A percentile compares a stretch with the other conserved stretches of the same genome.
Evolutionary conservation across 1,140 invertebrate genomes (phyloP).

Genomic region (Sitodiplosis mosellana): DNA sequence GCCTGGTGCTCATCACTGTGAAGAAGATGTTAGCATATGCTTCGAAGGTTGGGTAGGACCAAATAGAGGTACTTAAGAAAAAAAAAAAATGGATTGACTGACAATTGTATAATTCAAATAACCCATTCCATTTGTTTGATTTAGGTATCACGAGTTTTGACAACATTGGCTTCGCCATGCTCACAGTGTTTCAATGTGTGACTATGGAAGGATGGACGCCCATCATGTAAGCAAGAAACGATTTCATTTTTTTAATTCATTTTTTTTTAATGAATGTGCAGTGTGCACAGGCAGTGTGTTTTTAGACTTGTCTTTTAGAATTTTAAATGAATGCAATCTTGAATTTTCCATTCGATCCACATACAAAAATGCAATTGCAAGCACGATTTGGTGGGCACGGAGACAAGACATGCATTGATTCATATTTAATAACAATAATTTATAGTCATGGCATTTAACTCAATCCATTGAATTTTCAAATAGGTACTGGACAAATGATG

Average conservation of each 20-base stretch:
- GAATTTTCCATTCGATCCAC: no score
- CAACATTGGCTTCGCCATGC: constrained; percentile 99
- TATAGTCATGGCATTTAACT: no score
- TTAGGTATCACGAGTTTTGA: constrained; percentile 97
- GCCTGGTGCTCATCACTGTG: constrained; percentile 64
- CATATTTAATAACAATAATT: no score
- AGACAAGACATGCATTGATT: no score
- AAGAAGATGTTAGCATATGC: constrained; percentile 64
- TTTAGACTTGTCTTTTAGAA: background rate
- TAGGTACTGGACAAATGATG: constrained; percentile 98
- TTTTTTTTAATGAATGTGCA: no score
- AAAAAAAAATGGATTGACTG: no score
- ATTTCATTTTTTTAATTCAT: no score
- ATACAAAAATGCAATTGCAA: no score
- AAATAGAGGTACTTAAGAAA: constrained; percentile 43
- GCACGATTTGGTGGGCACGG: no score
- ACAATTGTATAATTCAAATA: no score
- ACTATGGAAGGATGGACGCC: constrained; percentile 99
- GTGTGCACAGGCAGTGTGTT: constrained; percentile 86
- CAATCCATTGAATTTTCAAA: no score
- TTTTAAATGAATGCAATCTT: background rate
- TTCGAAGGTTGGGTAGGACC: constrained; percentile 89
- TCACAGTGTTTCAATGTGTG: constrained; percentile 99
- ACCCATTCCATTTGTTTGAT: constrained; percentile 31
- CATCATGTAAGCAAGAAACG: no score